Evolutionary conservation across 2,888 invertebrate species (phyloP), one percentile per base, ranked within the genome.

Genomic region (Sinelater perroti): DNA sequence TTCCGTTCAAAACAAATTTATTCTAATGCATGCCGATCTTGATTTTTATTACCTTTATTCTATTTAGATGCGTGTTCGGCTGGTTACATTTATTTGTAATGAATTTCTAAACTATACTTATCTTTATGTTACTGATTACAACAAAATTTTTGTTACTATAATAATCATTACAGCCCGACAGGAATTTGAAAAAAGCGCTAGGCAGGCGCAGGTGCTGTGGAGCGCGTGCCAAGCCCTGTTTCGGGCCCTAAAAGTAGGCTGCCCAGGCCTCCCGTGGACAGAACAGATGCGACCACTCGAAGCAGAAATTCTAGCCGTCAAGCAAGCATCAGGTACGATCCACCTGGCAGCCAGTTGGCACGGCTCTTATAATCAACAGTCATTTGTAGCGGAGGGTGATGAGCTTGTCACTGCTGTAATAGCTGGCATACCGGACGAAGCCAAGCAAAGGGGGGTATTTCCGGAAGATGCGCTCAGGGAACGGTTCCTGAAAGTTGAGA

Each of bases 121-220:
- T n/a, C n/a, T n/a, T n/a, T n/a, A n/a, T n/a, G n/a, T n/a, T n/a
- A n/a, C n/a, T n/a, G n/a, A n/a, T n/a, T n/a, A n/a, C n/a, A n/a
- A n/a, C n/a, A n/a, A n/a, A n/a, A n/a, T n/a, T n/a, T n/a, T n/a
- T n/a, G n/a, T n/a, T n/a, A n/a, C n/a, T n/a, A n/a, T n/a, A n/a
- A n/a, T n/a, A n/a, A 16, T 55, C 36, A 57, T 68, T 70, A 42
- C 71, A 91, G 91, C 84, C 61, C 85, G 90, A 6, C 84, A 87
- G 35, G 87, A 87, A 60, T 85, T 87, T 1, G 93, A 93, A 69
- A 86, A 85, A 63, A 86, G 85, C 53, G 88, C 90, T 0, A 86
- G 88, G 28, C 87, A 90, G 63, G 90, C 95, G 0, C 95, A 96
- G 77, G 86, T 93, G 18, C 82, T 97, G 65, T 97, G 97, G 97